A percentile compares a stretch with the other conserved stretches of the same genome.
Conservation (phyloP, 2,797 vertebrate species). For the Merluccius polli region DNA sequence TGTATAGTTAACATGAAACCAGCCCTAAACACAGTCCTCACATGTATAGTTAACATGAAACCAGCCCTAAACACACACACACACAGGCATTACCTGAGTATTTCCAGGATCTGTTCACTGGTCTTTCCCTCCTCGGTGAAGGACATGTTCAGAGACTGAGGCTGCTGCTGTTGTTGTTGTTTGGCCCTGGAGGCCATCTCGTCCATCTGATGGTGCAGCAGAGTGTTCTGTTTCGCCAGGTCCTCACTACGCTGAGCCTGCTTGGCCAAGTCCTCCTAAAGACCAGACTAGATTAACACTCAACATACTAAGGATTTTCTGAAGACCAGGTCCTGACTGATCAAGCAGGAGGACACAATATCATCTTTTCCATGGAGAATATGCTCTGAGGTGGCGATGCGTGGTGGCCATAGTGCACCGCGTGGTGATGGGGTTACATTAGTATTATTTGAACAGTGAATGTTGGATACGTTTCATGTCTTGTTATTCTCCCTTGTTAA, state of each 20-base stretch:
- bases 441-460: too few species aligned
- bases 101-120: slow-evolving; percentile 91
- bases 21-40: too few species aligned
- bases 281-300: background rate
- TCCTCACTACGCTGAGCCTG: slow-evolving; percentile 77
- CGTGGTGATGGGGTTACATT: too few species aligned
- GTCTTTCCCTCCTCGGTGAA: slow-evolving; percentile 91
- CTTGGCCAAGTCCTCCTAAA: slow-evolving; percentile 83
- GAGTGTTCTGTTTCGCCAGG: slow-evolving; percentile 84
- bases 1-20: too few species aligned
- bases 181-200: slow-evolving; percentile 80
- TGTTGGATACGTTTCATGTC: too few species aligned
- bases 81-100: slow-evolving; percentile 79
- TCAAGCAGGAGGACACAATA: too few species aligned
- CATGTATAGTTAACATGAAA: too few species aligned
- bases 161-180: slow-evolving; percentile 35
- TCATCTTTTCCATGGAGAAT: too few species aligned
- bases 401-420: too few species aligned
- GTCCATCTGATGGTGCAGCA: slow-evolving; percentile 93
- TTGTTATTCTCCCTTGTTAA: too few species aligned
- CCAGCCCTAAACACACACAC: background rate
- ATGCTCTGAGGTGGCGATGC: too few species aligned
- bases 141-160: slow-evolving; percentile 76
- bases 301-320: background rate
- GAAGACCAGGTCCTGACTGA: background rate